phyloP scores from a whole-genome alignment of 2,888 invertebrate genomes.

The Selenia dentaria region DNA sequence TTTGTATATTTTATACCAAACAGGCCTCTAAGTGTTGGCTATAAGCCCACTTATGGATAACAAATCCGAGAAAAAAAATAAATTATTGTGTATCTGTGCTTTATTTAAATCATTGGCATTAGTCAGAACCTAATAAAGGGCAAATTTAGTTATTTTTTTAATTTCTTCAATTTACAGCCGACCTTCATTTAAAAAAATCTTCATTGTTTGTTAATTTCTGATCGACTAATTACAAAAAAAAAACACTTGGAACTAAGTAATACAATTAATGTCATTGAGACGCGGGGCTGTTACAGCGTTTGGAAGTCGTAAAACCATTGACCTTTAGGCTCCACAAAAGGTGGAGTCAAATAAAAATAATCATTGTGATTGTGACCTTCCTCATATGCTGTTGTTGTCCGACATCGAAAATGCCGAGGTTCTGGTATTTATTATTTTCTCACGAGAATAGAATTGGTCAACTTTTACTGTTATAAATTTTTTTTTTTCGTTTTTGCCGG shows the following conservation, averaged over 20 bases:
- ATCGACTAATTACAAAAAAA: not conserved
- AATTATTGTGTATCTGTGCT: too few relatives aligned
- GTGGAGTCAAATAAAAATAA: not conserved
- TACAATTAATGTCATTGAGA: not conserved
- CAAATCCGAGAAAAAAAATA: too few relatives aligned
- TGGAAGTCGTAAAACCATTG: constrained; percentile 4
- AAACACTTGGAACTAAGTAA: not conserved
- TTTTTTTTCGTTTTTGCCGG: too few relatives aligned
- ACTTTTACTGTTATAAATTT: not conserved
- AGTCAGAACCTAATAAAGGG: too few relatives aligned
- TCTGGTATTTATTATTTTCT: not conserved
- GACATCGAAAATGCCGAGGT: constrained; percentile 18
- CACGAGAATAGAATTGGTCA: too few relatives aligned
- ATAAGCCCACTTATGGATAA: too few relatives aligned
- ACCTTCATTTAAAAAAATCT: too few relatives aligned
- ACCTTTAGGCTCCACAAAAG: constrained; percentile 13
- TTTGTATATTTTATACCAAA: too few relatives aligned
- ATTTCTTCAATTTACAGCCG: too few relatives aligned
- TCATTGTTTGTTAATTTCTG: constrained; percentile 12
- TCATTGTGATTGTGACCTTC: not conserved
- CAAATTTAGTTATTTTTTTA: too few relatives aligned
- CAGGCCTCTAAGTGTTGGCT: too few relatives aligned
- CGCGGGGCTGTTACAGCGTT: constrained; percentile 9
- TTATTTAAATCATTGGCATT: too few relatives aligned
- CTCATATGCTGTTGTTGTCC: constrained; percentile 3